phyloP scores from a whole-genome alignment of 2,888 invertebrate species.

The Sipha maydis region DNA sequence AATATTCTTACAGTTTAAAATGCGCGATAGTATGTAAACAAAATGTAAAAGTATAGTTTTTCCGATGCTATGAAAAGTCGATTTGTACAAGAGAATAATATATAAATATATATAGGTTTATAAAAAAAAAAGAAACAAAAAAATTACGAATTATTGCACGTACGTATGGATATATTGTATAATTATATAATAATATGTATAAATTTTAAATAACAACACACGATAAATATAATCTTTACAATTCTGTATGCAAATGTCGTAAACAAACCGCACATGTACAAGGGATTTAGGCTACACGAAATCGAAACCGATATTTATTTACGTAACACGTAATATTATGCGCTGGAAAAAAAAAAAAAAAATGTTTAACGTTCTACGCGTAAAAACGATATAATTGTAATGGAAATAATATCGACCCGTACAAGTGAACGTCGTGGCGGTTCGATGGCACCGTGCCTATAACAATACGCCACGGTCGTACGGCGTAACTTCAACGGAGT shows the following conservation, averaged over 20 bases:
- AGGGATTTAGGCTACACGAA: conserved; percentile 8
- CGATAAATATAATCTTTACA: conserved; percentile 57
- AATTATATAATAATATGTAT: conserved; percentile 5
- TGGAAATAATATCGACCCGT: background rate
- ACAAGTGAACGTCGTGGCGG: too few relatives aligned
- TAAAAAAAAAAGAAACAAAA: conserved; percentile 34
- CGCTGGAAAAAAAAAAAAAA: background rate
- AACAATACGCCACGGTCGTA: too few relatives aligned
- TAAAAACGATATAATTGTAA: background rate
- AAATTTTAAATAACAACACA: conserved; percentile 61
- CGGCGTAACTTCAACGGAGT: too few relatives aligned
- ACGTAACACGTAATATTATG: background rate
- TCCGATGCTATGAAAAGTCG: conserved; percentile 34
- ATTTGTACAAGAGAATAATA: conserved; percentile 39
- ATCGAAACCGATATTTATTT: background rate
- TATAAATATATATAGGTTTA: background rate
- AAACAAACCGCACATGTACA: conserved; percentile 28
- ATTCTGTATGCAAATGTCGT: conserved; percentile 26
- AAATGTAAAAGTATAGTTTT: background rate
- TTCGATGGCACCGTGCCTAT: too few relatives aligned
- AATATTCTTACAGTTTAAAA: conserved; percentile 36
- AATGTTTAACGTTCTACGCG: too few relatives aligned
- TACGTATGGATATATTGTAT: conserved; percentile 28
- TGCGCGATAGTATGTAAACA: conserved; percentile 1
- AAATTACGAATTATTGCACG: conserved; percentile 48